Percentiles rank a stretch among this genome's conserved stretches.
phyloP scores from a whole-genome alignment of 2,888 invertebrate genomes.

The Brenthis ino region DNA sequence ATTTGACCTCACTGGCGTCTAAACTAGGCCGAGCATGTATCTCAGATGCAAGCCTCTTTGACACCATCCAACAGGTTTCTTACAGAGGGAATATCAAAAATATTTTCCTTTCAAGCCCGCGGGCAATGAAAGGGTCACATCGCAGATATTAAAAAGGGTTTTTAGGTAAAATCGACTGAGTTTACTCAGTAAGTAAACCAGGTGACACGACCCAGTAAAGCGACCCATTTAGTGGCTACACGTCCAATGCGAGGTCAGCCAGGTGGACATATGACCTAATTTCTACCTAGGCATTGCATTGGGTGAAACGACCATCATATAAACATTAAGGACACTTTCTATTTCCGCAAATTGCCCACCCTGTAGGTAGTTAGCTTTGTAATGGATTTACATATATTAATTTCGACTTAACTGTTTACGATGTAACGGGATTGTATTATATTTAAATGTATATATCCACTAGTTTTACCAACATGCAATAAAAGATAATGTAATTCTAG shows the following conservation, averaged over 20 bases:
- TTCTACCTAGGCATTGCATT: constrained; percentile 18
- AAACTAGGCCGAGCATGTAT: no score
- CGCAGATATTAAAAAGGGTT: constrained; percentile 26
- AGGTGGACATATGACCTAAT: constrained; percentile 29
- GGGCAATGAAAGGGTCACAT: constrained; percentile 18
- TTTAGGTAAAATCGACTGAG: constrained; percentile 28
- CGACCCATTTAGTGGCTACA: constrained; percentile 36
- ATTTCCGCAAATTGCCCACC: not conserved
- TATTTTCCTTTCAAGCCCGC: constrained; percentile 20
- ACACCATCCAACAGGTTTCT: not conserved
- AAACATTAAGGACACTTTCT: not conserved
- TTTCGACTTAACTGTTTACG: no score
- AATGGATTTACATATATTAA: no score
- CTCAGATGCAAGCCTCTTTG: no score
- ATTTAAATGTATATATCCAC: no score
- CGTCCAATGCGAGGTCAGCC: constrained; percentile 28
- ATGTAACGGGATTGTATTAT: no score
- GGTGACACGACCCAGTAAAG: constrained; percentile 35
- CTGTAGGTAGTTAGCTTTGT: no score
- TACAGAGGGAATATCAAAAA: constrained; percentile 22
- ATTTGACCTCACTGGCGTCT: no score
- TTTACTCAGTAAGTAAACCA: constrained; percentile 29
- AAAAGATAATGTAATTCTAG: no score
- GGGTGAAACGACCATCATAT: constrained; percentile 3
- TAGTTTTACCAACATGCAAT: no score